Evolutionary conservation across 2,888 invertebrate species (phyloP).

Genomic region (Pelosia muscerda): DNA sequence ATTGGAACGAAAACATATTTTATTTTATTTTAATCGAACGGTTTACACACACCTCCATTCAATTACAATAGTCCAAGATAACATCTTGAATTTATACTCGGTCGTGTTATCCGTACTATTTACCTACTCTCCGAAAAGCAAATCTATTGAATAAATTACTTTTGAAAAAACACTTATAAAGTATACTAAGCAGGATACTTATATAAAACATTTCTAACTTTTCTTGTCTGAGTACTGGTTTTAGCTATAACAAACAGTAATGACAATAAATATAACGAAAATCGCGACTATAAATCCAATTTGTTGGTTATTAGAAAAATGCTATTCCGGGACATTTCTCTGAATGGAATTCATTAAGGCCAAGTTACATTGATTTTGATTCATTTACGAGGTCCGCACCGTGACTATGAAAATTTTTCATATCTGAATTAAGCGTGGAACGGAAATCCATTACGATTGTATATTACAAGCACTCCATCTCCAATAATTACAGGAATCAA

Average conservation of each 20-base stretch:
- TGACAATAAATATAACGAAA: background rate
- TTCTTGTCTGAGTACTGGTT: background rate
- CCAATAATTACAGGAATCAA: slow-evolving; percentile 46
- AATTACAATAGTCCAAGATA: too few species aligned
- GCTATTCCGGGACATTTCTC: slow-evolving; percentile 33
- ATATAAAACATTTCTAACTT: background rate
- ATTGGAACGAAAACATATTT: background rate
- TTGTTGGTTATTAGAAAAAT: slow-evolving; percentile 25
- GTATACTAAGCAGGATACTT: too few species aligned
- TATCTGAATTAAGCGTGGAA: slow-evolving; percentile 31
- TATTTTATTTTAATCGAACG: background rate
- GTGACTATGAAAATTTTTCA: slow-evolving; percentile 29
- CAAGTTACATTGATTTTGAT: slow-evolving; percentile 54
- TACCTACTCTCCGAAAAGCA: background rate
- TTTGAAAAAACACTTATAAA: background rate
- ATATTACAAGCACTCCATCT: slow-evolving; percentile 40
- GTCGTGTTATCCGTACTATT: background rate
- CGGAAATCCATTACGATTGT: slow-evolving; percentile 36
- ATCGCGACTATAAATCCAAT: background rate
- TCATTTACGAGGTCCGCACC: slow-evolving; percentile 38
- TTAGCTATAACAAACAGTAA: background rate
- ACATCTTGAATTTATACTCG: too few species aligned
- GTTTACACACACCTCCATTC: background rate
- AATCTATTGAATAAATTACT: background rate
- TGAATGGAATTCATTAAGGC: slow-evolving; percentile 34